These are phyloP conservation scores for Saturnia pavonia DNA, from an alignment of 2,888 invertebrate species.

Conservation along the genomic window DNA sequence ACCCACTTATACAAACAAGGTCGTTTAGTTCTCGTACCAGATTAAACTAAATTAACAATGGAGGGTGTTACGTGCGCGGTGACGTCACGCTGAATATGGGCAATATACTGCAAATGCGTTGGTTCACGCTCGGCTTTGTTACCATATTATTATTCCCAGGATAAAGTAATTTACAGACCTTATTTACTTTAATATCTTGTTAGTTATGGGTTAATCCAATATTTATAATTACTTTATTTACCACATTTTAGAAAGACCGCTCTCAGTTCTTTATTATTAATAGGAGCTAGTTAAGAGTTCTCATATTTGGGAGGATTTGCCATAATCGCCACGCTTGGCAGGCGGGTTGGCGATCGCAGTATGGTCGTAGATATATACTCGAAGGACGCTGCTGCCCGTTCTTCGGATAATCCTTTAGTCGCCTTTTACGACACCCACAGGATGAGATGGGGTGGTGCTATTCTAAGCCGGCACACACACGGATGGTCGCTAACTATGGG, in stretches of 20 bases:
- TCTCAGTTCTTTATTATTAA: background rate
- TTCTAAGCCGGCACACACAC: too few relatives aligned
- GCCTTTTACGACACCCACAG: too few relatives aligned
- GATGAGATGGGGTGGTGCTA: too few relatives aligned
- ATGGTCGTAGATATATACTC: too few relatives aligned
- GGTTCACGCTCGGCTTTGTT: slow-evolving; percentile 7
- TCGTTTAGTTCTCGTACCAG: slow-evolving; percentile 9
- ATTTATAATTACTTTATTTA: background rate
- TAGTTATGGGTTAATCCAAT: background rate
- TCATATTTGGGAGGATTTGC: too few relatives aligned
- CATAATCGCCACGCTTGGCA: too few relatives aligned
- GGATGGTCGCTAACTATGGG: too few relatives aligned
- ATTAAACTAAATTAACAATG: slow-evolving; percentile 13
- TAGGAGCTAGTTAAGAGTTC: too few relatives aligned
- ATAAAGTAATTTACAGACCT: background rate
- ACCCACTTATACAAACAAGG: background rate
- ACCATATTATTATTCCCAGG: background rate
- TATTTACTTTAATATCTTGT: slow-evolving; percentile 8
- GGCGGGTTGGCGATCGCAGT: too few relatives aligned
- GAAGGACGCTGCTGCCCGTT: too few relatives aligned
- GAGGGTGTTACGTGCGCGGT: background rate
- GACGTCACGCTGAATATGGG: slow-evolving; percentile 3
- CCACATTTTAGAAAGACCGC: background rate
- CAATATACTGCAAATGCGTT: slow-evolving; percentile 4
- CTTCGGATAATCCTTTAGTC: too few relatives aligned